A percentile compares a stretch with the other conserved stretches of the same genome.
These are phyloP conservation scores for Eptesicus fuscus DNA, from an alignment of 2,113 vertebrate genomes.

Conservation along the genomic window DNA sequence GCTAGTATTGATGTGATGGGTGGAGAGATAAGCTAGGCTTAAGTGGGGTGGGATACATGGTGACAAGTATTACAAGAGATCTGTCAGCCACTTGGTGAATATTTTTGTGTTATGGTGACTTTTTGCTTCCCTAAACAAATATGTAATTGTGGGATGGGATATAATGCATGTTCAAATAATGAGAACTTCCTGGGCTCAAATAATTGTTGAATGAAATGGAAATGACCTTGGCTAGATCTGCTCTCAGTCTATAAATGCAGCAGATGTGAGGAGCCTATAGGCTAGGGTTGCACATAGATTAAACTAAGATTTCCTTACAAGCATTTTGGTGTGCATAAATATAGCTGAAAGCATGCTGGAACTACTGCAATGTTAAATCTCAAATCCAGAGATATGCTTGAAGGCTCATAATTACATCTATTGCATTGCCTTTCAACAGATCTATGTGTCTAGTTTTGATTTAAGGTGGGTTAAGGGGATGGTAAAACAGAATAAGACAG, in stretches of 20 bases:
- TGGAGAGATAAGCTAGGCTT: background rate
- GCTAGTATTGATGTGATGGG: background rate
- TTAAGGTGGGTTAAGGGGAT: background rate
- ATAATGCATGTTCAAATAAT: background rate
- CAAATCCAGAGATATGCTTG: constrained; percentile 27
- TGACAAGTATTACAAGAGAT: background rate
- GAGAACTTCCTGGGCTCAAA: background rate
- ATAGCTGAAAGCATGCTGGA: constrained; percentile 9
- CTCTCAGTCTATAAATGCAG: background rate
- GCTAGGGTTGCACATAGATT: background rate
- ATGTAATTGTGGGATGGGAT: background rate
- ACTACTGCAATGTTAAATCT: background rate
- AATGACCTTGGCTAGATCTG: background rate
- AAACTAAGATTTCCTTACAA: background rate
- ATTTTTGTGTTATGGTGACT: background rate
- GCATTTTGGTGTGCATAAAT: background rate
- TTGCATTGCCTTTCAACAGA: background rate
- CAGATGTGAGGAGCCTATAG: background rate
- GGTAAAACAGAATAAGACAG: background rate
- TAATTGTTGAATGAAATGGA: background rate
- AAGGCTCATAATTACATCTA: background rate
- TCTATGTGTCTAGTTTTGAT: background rate
- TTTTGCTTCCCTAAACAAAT: background rate
- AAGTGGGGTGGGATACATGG: background rate
- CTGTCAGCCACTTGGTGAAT: background rate